Percentiles rank a stretch among this genome's conserved stretches.
Evolutionary conservation across 1,140 invertebrate species (phyloP).

Genomic region (Drosophila aff.): DNA sequence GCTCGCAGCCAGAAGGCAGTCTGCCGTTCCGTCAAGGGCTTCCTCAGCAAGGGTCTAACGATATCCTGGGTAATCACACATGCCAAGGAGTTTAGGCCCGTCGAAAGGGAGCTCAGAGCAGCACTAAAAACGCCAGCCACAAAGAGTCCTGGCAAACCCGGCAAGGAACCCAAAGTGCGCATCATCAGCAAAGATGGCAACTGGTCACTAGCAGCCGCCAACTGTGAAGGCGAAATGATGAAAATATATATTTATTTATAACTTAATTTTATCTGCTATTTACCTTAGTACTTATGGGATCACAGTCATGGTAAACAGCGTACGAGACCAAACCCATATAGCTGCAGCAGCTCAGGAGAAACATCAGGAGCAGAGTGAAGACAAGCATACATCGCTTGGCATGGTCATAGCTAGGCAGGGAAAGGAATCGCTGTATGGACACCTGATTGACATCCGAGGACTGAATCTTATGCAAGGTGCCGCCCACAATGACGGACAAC

Average conservation of each 20-base stretch:
- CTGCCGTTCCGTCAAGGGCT: constrained; percentile 88
- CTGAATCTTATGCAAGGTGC: constrained; percentile 93
- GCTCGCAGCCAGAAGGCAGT: constrained; percentile 89
- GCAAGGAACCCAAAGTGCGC: constrained; percentile 90
- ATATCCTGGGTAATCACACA: constrained; percentile 95
- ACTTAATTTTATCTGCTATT: constrained; percentile 52
- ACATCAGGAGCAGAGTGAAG: constrained; percentile 88
- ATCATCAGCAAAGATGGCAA: constrained; percentile 91
- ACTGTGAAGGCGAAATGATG: constrained; percentile 29
- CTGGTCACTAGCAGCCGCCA: constrained; percentile 91
- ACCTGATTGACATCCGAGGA: constrained; percentile 94
- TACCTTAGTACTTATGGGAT: constrained; percentile 88
- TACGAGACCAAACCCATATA: constrained; percentile 92
- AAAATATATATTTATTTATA: background rate
- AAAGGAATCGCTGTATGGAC: constrained; percentile 92
- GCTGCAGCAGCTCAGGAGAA: constrained; percentile 88
- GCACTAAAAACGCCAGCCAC: constrained; percentile 94
- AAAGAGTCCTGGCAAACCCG: constrained; percentile 92
- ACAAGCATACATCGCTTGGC: constrained; percentile 85
- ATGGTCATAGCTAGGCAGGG: constrained; percentile 68
- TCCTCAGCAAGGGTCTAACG: constrained; percentile 88
- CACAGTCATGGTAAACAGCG: constrained; percentile 91
- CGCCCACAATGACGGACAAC: constrained; percentile 91
- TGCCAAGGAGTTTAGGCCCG: constrained; percentile 95
- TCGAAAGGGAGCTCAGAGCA: constrained; percentile 95